Percentiles rank a stretch among this genome's conserved stretches.
Evolutionary conservation across 2,113 vertebrate species (phyloP).

Genomic region (Oncorhynchus keta): DNA sequence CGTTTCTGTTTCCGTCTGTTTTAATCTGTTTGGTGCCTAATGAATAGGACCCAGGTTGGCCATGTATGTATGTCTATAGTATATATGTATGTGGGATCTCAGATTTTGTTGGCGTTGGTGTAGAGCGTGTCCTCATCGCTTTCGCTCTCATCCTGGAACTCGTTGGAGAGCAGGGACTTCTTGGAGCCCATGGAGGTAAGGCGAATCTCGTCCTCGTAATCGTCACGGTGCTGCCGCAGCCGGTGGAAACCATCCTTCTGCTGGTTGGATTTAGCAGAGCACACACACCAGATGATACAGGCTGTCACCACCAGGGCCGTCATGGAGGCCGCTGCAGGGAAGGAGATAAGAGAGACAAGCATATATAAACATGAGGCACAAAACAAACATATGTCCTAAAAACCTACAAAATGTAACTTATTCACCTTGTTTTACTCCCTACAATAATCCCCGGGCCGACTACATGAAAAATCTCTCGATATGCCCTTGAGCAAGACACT

Average conservation of each 20-base stretch:
- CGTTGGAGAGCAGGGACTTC: slow-evolving; percentile 91
- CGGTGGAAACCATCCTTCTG: slow-evolving; percentile 98
- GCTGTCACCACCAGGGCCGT: slow-evolving; percentile 89
- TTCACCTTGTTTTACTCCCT: too few species aligned
- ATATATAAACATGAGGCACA: background rate
- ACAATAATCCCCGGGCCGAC: too few species aligned
- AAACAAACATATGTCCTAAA: too few species aligned
- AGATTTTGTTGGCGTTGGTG: slow-evolving; percentile 94
- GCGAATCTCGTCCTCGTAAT: slow-evolving; percentile 94
- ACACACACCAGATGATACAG: slow-evolving; percentile 97
- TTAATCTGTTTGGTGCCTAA: too few species aligned
- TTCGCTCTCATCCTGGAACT: slow-evolving; percentile 98
- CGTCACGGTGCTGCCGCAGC: slow-evolving; percentile 89
- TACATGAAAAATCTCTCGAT: too few species aligned
- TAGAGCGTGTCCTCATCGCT: slow-evolving; percentile 98
- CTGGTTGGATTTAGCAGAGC: slow-evolving; percentile 92
- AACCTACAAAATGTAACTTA: too few species aligned
- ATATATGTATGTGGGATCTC: slow-evolving; percentile 51
- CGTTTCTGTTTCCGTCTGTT: slow-evolving; percentile 33
- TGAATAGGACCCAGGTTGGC: background rate
- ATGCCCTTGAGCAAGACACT: too few species aligned
- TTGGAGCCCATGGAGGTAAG: slow-evolving; percentile 94
- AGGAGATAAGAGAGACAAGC: background rate
- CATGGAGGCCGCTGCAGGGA: slow-evolving; percentile 86
- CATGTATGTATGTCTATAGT: slow-evolving; percentile 64